Evolutionary conservation across 1,140 invertebrate genomes (phyloP), one percentile per base, ranked within the genome.

Genomic region (Megalopta genalis): DNA sequence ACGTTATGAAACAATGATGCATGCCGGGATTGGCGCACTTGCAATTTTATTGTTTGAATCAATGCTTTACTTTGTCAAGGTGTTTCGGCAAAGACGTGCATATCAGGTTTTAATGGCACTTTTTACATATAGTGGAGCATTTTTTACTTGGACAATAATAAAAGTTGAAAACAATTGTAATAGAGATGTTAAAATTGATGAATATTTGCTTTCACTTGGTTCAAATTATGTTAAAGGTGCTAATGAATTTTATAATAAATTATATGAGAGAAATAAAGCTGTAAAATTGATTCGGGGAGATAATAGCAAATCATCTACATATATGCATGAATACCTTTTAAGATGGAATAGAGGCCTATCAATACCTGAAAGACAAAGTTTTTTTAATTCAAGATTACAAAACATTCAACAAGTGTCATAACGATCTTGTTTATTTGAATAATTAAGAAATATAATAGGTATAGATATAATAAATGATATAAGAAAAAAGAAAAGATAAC

Each of bases 231-330:
- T 95, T 10, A 92, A 95, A 88, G 96, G 96, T 54, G 97, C 96
- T 14, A 93, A 95, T 52, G 95, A 96, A 88, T 97, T 94, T 91
- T 98, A 97, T 90, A 93, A 94, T 46, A 96, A 97, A 91, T 89
- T 95, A 16, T 87, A 97, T 60, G 91, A 95, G 80, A 94, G 95
- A 87, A 97, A 98, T 90, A 94, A 95, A 80, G 96, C 96, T 0
- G 86, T 97, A 21, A 90, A 96, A 82, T 89, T 92, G 62, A 87
- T 97, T 5, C 92, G 97, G 89, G 95, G 95, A 5, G 84, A 89
- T 21, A 89, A 94, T 85, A 94, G 94, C 21, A 90, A 92, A 39
- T 88, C 91, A 62, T 97, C 95, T 85, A 95, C 95, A 23, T 88
- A 93, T 65, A 97, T 97, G 64, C 97, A 98, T 93, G 94, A 95